phyloP scores from a whole-genome alignment of 2,888 invertebrate genomes.

The Drosophila peninsularis region DNA sequence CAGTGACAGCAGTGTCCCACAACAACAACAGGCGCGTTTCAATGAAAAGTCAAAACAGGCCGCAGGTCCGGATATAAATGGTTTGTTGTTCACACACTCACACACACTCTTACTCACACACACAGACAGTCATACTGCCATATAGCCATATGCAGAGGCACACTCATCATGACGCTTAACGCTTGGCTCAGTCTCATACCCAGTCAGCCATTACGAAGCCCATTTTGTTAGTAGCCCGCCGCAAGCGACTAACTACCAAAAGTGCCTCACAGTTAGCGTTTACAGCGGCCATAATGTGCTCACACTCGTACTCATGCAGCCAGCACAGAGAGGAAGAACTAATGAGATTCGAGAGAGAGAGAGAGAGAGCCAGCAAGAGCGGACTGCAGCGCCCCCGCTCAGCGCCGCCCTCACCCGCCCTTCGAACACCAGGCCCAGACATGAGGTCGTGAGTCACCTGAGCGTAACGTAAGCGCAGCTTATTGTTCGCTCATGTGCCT shows the following conservation, averaged over 20 bases:
- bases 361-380: background rate
- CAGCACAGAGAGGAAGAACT: constrained; percentile 2
- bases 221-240: constrained; percentile 76
- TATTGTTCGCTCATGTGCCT: constrained; percentile 59
- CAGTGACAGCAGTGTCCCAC: constrained; percentile 58
- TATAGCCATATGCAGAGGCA: constrained; percentile 43
- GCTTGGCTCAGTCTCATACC: constrained; percentile 66
- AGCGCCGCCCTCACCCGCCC: constrained; percentile 56
- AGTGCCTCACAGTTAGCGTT: constrained; percentile 53
- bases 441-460: constrained; percentile 80
- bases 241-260: constrained; percentile 76
- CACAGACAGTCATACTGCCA: background rate
- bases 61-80: constrained; percentile 79
- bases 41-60: constrained; percentile 79
- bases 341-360: background rate
- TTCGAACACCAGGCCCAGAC: constrained; percentile 24
- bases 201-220: constrained; percentile 77
- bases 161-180: constrained; percentile 72
- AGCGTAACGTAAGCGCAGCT: constrained; percentile 82
- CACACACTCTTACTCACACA: background rate
- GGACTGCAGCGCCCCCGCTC: constrained; percentile 38
- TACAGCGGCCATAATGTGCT: constrained; percentile 60
- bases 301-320: constrained; percentile 46
- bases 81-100: constrained; percentile 69
- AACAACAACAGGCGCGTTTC: constrained; percentile 61